Base-by-base conservation (phyloP, 2,797 vertebrate genomes). In the Poliocrania exsul region DNA sequence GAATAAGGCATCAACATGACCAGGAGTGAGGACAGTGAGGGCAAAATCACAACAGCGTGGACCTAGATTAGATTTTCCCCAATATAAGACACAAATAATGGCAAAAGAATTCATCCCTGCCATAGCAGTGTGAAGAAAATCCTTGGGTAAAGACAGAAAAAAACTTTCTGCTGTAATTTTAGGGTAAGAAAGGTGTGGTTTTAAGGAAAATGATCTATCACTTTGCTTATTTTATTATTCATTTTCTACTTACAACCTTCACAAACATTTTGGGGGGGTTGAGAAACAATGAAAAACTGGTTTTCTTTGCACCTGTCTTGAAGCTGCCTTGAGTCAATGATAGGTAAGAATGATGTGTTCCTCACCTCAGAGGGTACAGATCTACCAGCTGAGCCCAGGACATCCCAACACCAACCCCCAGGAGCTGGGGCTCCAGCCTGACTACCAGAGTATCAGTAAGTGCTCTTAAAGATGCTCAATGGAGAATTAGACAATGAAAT, bases 251-350 rank as follows among this genome's bases (percentile, higher is more conserved):
- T 73, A n/a, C 9, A 35, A 9, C 21, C 16, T 25, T 26, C 24
- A 58, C 26, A 72, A 42, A 61, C 7, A 33, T 44, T 44, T 18
- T 35, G 3, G 8, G 10, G 5, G 1, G 0, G 2, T n/a, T 69
- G 29, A 8, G n/a, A 38, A 47, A n/a, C n/a, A 20, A 8, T 25
- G 60, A 69, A 13, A 75, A 72, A 10, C 26, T 31, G 50, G 10
- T 44, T 88, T 54, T 62, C n/a, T 70, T 73, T 70, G 47, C 31
- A 35, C 21, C 35, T 44, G 12, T 69, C 38, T 85, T 33, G 37
- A 80, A 57, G 28, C 2, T n/a, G 25, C 26, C 33, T 66, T 44
- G 29, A 90, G 13, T 57, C 38, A 61, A 20, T 6, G 6, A 20
- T 26, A 37, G 29, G 18, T 58, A 77, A 90, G 42, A 69, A 19